Conservation (phyloP, 2,888 invertebrate species). For the Heteromyza rotundicornis region DNA sequence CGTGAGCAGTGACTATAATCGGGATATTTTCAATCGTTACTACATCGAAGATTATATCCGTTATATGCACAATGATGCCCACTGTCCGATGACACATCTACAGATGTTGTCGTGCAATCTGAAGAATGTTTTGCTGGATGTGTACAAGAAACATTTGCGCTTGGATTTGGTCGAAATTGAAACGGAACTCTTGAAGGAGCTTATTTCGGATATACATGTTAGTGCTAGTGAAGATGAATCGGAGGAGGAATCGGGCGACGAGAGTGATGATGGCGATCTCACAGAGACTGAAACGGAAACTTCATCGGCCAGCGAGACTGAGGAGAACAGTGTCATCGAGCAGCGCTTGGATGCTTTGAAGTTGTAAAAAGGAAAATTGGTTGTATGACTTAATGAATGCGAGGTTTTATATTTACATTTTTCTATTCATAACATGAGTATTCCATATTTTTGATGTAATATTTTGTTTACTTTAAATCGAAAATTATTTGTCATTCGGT, state of each 20-base stretch:
- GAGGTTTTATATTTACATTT: too few species aligned
- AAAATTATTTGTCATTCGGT: too few species aligned
- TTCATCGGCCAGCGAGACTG: slow-evolving; percentile 47
- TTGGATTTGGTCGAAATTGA: slow-evolving; percentile 53
- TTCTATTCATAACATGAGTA: too few species aligned
- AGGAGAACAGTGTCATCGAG: slow-evolving; percentile 53
- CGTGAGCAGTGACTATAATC: slow-evolving; percentile 40
- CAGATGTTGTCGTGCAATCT: slow-evolving; percentile 51
- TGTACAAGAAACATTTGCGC: slow-evolving; percentile 50
- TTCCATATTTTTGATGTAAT: too few species aligned
- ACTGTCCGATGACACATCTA: slow-evolving; percentile 44
- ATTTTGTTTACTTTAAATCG: too few species aligned
- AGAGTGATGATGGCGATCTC: neutral
- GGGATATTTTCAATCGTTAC: slow-evolving; percentile 48
- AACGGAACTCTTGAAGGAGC: slow-evolving; percentile 54
- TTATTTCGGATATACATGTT: slow-evolving; percentile 54
- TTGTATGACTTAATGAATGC: too few species aligned
- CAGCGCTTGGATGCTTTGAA: slow-evolving; percentile 36
- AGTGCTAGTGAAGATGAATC: slow-evolving; percentile 38
- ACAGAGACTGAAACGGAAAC: slow-evolving; percentile 24
- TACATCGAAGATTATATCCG: slow-evolving; percentile 56
- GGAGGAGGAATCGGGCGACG: slow-evolving; percentile 12
- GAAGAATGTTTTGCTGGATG: slow-evolving; percentile 50
- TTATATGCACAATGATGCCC: slow-evolving; percentile 42
- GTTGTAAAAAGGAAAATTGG: neutral